Conservation (phyloP, 2,797 vertebrate genomes). For the Pampus argenteus region DNA sequence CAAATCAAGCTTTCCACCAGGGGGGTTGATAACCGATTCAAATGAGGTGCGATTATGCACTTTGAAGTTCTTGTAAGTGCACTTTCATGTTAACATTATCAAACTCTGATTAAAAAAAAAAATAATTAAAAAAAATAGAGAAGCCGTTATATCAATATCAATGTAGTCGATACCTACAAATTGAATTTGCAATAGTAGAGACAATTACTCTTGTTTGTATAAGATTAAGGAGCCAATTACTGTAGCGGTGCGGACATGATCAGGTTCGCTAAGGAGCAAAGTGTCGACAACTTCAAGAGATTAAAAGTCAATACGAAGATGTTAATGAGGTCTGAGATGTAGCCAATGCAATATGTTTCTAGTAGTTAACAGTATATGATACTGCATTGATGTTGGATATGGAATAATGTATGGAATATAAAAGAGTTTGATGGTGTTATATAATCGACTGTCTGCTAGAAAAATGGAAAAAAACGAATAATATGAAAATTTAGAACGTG, state of each 20-base stretch:
- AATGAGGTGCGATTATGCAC: conserved; percentile 76
- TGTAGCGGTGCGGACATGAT: conserved; percentile 41
- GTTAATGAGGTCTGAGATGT: background rate
- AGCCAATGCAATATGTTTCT: background rate
- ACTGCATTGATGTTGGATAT: background rate
- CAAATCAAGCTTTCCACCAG: conserved; percentile 74
- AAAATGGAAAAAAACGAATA: too few relatives aligned
- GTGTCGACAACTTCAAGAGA: background rate
- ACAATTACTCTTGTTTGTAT: conserved; percentile 55
- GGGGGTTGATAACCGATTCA: conserved; percentile 78
- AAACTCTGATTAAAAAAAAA: conserved; percentile 62
- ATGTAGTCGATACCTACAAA: conserved; percentile 62
- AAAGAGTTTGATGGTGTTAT: too few relatives aligned
- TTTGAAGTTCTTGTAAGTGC: conserved; percentile 71
- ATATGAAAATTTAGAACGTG: too few relatives aligned
- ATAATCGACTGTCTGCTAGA: too few relatives aligned
- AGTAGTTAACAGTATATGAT: background rate
- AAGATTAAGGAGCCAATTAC: conserved; percentile 56
- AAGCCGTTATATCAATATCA: conserved; percentile 65
- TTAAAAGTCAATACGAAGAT: background rate
- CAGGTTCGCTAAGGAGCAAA: background rate
- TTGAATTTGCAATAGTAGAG: conserved; percentile 59
- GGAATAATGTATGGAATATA: background rate
- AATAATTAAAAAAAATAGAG: conserved; percentile 39
- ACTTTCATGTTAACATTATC: conserved; percentile 68